Evolutionary conservation across 2,888 invertebrate genomes (phyloP), one percentile per base, ranked within the genome.

Genomic region (Thysanoteuthis rhombus): DNA sequence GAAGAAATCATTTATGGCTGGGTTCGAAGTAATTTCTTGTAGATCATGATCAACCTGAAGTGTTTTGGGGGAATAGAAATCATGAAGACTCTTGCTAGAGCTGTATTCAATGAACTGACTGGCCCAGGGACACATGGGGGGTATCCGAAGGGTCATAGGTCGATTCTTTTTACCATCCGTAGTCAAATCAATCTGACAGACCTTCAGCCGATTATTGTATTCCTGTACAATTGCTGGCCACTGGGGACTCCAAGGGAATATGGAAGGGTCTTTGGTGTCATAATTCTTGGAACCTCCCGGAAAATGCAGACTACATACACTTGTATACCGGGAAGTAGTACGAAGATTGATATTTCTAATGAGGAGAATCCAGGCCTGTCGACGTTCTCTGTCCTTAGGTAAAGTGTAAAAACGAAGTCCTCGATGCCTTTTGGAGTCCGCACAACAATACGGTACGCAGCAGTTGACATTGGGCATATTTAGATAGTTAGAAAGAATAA

Each of bases 301-400:
- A 42, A 92, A 92, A 92, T 92, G 92, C 19, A 92, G 45, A 92
- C 92, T 92, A 92, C 92, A 92, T n/a, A 92, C 92, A 42, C 92
- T 92, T 42, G 92, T 92, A n/a, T 92, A 92, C 92, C 45, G 40
- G 5, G 92, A 92, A 42, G 40, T 45, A 32, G 39, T 92, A 28
- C 92, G 92, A 19, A 92, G 45, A n/a, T 92, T 92, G 45, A 32
- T 92, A 12, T 92, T 92, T 28, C 92, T 25, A 28, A 92, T 92
- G 92, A 92, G 92, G 19, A 45, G 6, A 19, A 92, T 45, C 92
- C 92, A 92, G n/a, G 92, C 45, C 6, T 40, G 42, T n/a, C 92
- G 92, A 40, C 42, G 92, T 32, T 40, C 45, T 32, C n/a, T 45
- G 12, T 92, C 92, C 42, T 92, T 92, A 42, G 92, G 92, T 32